These are phyloP conservation scores for Ibycter americanus DNA, from an alignment of 2,797 vertebrate species.

Conservation along the genomic window DNA sequence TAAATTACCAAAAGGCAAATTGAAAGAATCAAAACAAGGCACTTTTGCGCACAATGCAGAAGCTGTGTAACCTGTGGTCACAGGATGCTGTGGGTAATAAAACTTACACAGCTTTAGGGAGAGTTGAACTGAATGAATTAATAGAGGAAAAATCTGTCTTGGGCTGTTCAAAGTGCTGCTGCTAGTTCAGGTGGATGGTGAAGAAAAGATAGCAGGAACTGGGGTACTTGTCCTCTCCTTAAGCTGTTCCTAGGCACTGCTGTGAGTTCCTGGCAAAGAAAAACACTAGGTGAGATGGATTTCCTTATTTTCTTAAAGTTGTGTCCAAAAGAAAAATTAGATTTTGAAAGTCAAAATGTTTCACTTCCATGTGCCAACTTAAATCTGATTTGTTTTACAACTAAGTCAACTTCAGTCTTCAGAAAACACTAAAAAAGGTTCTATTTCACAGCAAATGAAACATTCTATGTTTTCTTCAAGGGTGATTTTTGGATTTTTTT, in stretches of 20 bases:
- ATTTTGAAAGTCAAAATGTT: constrained; percentile 14
- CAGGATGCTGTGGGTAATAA: neutral
- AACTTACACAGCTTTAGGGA: neutral
- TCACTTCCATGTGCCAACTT: constrained; percentile 15
- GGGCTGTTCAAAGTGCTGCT: neutral
- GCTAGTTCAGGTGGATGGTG: neutral
- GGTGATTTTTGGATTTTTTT: neutral
- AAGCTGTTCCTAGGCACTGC: neutral
- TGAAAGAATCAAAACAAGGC: neutral
- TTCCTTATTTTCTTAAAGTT: constrained; percentile 18
- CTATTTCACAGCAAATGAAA: constrained; percentile 6
- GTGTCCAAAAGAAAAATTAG: neutral
- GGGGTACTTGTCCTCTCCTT: neutral
- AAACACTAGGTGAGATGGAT: neutral
- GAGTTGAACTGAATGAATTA: neutral
- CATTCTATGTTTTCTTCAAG: neutral
- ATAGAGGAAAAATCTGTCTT: neutral
- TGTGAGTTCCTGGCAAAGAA: neutral
- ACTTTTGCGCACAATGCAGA: neutral
- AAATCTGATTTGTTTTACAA: constrained; percentile 14
- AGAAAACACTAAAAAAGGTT: neutral
- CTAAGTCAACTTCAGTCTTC: neutral
- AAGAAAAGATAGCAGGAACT: neutral
- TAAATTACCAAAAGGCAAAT: neutral
- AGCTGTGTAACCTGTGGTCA: neutral